These are phyloP conservation scores for Erynnis tages DNA, from an alignment of 2,888 invertebrate species.

Conservation along the genomic window DNA sequence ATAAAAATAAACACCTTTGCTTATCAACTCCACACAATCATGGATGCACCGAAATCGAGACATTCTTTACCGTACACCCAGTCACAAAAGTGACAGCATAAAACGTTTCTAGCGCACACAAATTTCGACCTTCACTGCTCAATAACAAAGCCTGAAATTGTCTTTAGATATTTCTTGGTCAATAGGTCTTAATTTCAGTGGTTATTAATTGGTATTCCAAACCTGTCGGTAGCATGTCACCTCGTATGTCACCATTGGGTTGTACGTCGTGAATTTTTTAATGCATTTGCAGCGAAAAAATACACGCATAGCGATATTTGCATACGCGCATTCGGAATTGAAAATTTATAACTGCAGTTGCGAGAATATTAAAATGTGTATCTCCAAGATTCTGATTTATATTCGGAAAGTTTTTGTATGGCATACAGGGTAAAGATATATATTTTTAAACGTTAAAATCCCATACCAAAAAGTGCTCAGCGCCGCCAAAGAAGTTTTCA, in stretches of 20 bases:
- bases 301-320: slow-evolving; percentile 42
- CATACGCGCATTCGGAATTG: slow-evolving; percentile 49
- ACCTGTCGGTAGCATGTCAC: slow-evolving; percentile 53
- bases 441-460: too few species aligned
- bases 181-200: slow-evolving; percentile 17
- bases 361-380: slow-evolving; percentile 33
- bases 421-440: background rate
- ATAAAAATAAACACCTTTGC: slow-evolving; percentile 9
- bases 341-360: slow-evolving; percentile 46
- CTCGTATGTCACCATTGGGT: slow-evolving; percentile 59
- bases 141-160: background rate
- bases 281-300: slow-evolving; percentile 31
- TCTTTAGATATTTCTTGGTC: slow-evolving; percentile 2
- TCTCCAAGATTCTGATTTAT: background rate
- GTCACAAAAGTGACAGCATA: background rate
- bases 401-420: too few species aligned
- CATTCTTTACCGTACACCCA: slow-evolving; percentile 30
- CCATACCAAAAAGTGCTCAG: too few species aligned
- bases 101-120: background rate
- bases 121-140: slow-evolving; percentile 1
- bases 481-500: too few species aligned
- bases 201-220: slow-evolving; percentile 38
- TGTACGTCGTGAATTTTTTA: slow-evolving; percentile 50
- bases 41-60: slow-evolving; percentile 32
- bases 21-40: slow-evolving; percentile 24